Evolutionary conservation across 64 coral and sea anemone genomes (phyloP), one percentile per base, ranked within the genome.

Genomic region (Hydrozoanthus tunicans): DNA sequence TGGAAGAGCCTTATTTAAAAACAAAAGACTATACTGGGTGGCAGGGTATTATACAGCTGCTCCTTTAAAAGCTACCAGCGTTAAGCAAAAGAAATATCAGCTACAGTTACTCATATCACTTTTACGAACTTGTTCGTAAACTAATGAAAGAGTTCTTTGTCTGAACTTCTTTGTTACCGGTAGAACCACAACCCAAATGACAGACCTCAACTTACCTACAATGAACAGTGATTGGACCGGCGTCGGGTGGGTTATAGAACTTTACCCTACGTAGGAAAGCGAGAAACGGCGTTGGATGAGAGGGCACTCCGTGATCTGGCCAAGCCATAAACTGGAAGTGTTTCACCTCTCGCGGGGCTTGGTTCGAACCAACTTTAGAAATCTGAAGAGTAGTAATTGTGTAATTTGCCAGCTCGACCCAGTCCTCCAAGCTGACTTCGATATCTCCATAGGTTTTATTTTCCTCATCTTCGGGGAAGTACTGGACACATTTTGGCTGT

Each of bases 401-500:
- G 73, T 96, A 99, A 65, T 95, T 95, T 67, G 94, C 97, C 5
- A 99, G 58, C 66, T 99, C 97, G 4, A 96, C 90, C 92, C 94
- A 96, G 85, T 99, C 97, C 9, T 82, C 85, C 8, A 94, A 77
- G 2, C 89, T 77, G 53, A 99, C 94, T 23, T 95, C 92, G 43
- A 99, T 96, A 17, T 94, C 94, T 15, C 93, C 97, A 20, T 96
- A 94, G 11, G 79, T 92, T 67, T 93, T 89, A 10, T 90, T 83
- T 53, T 92, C 92, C 53, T 99, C 92, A 15, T 79, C 57, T 13
- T 88, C 93, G 2, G 97, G 97, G 90, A 92, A 99, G 51, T 99
- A 99, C 26, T 96, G 97, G n/a, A 90, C 97, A 77, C 97, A 99
- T 56, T 99, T 99, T 10, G 79, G 70, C 96, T 98, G 57, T n/a